Evolutionary conservation across 35 echinoderm and acorn worm genomes (phyloP).

Genomic region (Ophioderma brevispina): DNA sequence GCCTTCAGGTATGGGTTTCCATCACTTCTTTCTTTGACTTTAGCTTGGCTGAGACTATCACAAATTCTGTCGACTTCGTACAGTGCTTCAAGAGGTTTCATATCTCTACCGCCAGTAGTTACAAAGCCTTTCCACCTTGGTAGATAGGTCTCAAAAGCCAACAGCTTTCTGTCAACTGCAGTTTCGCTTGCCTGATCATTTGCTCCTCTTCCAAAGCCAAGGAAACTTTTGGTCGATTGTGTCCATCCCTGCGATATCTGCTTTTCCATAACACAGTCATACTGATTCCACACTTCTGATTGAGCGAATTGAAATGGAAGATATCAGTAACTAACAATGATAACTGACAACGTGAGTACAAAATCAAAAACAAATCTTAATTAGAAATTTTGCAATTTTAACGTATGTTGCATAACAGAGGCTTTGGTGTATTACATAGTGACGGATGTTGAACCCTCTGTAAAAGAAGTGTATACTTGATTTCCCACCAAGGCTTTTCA

Average conservation of each 20-base stretch:
- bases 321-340: too few relatives aligned
- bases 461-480: too few relatives aligned
- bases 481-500: too few relatives aligned
- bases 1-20: too few relatives aligned
- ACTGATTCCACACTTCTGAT: neutral
- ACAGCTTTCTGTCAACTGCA: neutral
- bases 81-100: neutral
- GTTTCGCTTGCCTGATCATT: neutral
- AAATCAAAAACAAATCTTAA: too few relatives aligned
- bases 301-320: too few relatives aligned
- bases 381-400: too few relatives aligned
- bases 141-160: neutral
- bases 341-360: too few relatives aligned
- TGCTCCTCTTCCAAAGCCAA: neutral
- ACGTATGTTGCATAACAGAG: too few relatives aligned
- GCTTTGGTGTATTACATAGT: too few relatives aligned
- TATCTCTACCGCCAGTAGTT: neutral
- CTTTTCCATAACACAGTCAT: neutral
- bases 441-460: too few relatives aligned
- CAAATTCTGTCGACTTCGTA: neutral
- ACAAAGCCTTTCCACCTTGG: neutral
- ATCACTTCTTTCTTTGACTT: neutral
- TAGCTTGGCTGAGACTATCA: neutral
- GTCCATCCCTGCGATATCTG: neutral
- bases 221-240: too few relatives aligned